Evolutionary conservation across 2,113 vertebrate species (phyloP), one percentile per base, ranked within the genome.

Genomic region (Cynocephalus volans): DNA sequence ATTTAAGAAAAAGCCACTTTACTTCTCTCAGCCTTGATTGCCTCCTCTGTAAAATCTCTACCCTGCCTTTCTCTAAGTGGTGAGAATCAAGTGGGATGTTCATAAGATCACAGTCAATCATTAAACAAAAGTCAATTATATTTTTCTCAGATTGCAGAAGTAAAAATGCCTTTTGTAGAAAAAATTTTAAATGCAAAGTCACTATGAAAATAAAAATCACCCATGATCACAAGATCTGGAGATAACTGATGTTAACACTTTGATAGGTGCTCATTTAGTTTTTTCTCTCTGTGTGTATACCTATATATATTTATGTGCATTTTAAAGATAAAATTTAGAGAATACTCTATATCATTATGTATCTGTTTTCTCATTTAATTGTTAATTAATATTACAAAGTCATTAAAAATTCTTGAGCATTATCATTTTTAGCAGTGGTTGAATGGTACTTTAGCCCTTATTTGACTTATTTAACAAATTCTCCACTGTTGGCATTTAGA

Each of bases 71-170:
- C 45, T 73, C 62, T 72, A 48, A 56, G 18, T 23, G 65, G 26
- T 95, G 94, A 89, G 79, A 98, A 95, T 84, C 60, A 91, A 92
- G 95, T 79, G 90, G 80, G 79, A 82, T 75, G 48, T 93, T 83
- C 41, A 0, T 33, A 91, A 93, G 41, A 82, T 82, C 62, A 58
- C 12, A 92, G 28, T 50, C 77, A 81, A 70, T 95, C 58, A 91
- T 69, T 90, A 96, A 96, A 36, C 69, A 91, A 97, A 97, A 79
- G 73, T 95, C 94, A 93, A 60, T 70, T 88, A 21, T 88, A 70
- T 80, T 92, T 93, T 93, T 88, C 93, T 94, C 84, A n/a, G 45
- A 93, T 89, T 93, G 12, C 8, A 76, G 36, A 89, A 26, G 41
- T 67, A 70, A 96, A 89, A 91, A 75, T 88, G 41, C 24, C 23